Evolutionary conservation across 2,113 vertebrate genomes (phyloP), one percentile per base, ranked within the genome.

Genomic region (Calonectris borealis): DNA sequence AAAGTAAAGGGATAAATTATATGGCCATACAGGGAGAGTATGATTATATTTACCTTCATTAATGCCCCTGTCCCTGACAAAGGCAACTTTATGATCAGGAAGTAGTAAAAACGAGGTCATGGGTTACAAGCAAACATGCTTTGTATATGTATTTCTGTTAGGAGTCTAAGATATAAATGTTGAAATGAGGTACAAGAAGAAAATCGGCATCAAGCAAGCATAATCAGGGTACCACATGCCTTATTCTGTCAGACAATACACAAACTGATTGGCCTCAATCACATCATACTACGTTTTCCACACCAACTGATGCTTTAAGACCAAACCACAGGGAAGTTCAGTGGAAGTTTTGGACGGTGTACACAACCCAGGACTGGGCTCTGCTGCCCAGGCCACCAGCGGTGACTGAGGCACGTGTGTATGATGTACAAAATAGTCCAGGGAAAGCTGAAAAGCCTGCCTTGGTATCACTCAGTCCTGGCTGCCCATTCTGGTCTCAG

Each of bases 371-470:
- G 66, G 36, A 18, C 10, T 19, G 40, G 32, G 22, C 32, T 61
- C 29, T 51, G 38, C 68, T 57, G 34, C 24, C 48, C 57, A 32
- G 25, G 62, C 21, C 3, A 5, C 11, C 46, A 44, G 58, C 0
- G 3, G 26, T 24, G 73, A 26, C 44, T 38, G n/a, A 89, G 25
- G 36, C 55, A 78, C 0, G 0, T 5, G 4, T 4, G 11, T 10
- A 2, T 3, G 8, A 44, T 3, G 4, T 3, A 51, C 64, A 34
- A 9, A 62, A 38, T 9, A 9, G 54, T 9, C 40, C 49, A 76
- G 16, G 34, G 34, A 79, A 72, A 68, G 8, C 9, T 71, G 44
- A 38, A 80, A 72, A 76, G 49, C 38, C 62, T 79, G 24, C 38
- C 54, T 46, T 55, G 24, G 29, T 38, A 26, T 18, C 42, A 22